Percentiles rank a stretch among this genome's conserved stretches.
Evolutionary conservation across 2,113 vertebrate genomes (phyloP).

Genomic region (Globicephala melas): DNA sequence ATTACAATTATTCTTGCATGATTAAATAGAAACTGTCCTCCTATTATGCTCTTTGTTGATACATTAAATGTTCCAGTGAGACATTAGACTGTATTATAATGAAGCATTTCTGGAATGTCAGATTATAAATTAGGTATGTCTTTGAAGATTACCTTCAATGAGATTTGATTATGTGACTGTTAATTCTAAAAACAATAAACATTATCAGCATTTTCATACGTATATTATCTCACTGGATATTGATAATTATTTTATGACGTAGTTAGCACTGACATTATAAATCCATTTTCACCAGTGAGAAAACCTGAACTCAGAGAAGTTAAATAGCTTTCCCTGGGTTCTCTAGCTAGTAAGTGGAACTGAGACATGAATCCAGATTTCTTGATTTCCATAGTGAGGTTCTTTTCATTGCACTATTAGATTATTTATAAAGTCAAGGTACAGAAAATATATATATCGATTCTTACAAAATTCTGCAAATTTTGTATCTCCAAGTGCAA

Average conservation of each 20-base stretch:
- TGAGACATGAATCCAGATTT: background rate
- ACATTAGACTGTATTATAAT: slow-evolving; percentile 45
- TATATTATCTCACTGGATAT: background rate
- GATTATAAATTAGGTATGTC: slow-evolving; percentile 55
- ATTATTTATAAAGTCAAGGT: background rate
- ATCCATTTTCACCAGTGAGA: background rate
- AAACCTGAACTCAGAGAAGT: slow-evolving; percentile 4
- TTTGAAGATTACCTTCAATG: slow-evolving; percentile 67
- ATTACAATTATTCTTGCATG: slow-evolving; percentile 61
- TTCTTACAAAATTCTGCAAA: slow-evolving; percentile 13
- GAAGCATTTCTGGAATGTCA: slow-evolving; percentile 56
- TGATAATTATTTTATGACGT: slow-evolving; percentile 24
- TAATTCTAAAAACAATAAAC: slow-evolving; percentile 63
- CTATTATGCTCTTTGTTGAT: slow-evolving; percentile 64
- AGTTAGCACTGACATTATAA: background rate
- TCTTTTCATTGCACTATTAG: background rate
- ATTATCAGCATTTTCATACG: slow-evolving; percentile 14
- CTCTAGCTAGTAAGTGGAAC: background rate
- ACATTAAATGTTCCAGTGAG: slow-evolving; percentile 65
- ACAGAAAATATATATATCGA: background rate
- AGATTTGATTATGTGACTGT: slow-evolving; percentile 53
- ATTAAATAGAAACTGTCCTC: slow-evolving; percentile 65
- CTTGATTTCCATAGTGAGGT: background rate
- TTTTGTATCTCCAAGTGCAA: background rate
- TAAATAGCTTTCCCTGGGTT: background rate